These are phyloP conservation scores for Paratrypauchen microcephalus DNA, from an alignment of 2,797 vertebrate genomes.

Conservation along the genomic window DNA sequence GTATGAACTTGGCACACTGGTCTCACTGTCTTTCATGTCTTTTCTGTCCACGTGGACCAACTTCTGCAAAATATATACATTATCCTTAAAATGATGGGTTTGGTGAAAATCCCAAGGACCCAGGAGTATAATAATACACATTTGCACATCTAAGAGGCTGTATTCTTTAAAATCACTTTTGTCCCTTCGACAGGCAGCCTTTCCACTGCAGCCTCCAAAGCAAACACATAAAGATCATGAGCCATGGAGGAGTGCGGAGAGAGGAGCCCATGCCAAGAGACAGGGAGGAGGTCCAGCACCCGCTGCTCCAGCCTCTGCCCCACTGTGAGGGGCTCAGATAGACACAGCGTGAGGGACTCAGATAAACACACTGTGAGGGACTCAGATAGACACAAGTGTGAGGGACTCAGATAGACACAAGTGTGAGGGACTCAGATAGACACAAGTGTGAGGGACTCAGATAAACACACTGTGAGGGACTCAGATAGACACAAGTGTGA, in stretches of 20 bases:
- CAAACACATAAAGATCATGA: constrained; percentile 75
- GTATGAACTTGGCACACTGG: constrained; percentile 25
- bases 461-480: constrained; percentile 53
- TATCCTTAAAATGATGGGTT: constrained; percentile 58
- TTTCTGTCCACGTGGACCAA: constrained; percentile 8
- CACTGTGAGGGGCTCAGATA: constrained; percentile 52
- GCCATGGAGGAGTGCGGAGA: constrained; percentile 53
- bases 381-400: background rate
- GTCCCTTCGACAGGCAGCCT: constrained; percentile 51
- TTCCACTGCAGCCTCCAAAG: constrained; percentile 71
- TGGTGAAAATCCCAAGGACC: constrained; percentile 49
- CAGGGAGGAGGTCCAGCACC: constrained; percentile 50
- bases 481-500: constrained; percentile 28
- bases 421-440: background rate
- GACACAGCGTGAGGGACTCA: constrained; percentile 10
- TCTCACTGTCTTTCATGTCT: constrained; percentile 8
- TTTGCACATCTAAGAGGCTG: constrained; percentile 58
- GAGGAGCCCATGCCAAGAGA: constrained; percentile 66
- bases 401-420: background rate
- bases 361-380: too few species aligned
- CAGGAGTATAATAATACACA: constrained; percentile 57
- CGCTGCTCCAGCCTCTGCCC: constrained; percentile 44
- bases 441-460: constrained; percentile 42
- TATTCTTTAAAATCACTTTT: constrained; percentile 49
- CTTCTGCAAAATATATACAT: constrained; percentile 37